Percentiles rank a stretch among this genome's conserved stretches.
phyloP scores from a whole-genome alignment of 2,113 vertebrate genomes.

The Passer domesticus region DNA sequence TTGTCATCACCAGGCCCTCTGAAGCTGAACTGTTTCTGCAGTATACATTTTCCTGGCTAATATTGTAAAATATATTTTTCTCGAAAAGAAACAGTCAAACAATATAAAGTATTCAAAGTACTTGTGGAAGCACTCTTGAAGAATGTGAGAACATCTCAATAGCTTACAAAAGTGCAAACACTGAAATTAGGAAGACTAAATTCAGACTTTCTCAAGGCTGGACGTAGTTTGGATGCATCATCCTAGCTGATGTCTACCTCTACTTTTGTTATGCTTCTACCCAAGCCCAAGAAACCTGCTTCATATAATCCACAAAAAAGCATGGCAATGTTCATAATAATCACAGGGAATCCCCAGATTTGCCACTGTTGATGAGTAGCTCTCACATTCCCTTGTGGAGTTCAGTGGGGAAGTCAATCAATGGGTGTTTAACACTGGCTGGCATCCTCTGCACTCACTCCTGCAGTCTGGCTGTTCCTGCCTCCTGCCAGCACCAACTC shows the following conservation, averaged over 20 bases:
- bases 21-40: not conserved
- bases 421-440: constrained; percentile 35
- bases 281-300: not conserved
- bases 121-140: not conserved
- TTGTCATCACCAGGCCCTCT: not conserved
- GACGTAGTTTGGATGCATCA: not conserved
- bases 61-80: not conserved
- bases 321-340: not conserved
- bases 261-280: not conserved
- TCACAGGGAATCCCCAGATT: not conserved
- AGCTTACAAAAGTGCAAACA: not conserved
- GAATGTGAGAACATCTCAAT: not conserved
- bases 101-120: not conserved
- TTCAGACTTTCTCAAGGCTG: not conserved
- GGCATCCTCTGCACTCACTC: constrained; percentile 24
- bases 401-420: not conserved
- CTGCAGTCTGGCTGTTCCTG: not conserved
- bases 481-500: constrained; percentile 43
- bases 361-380: not conserved
- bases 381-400: not conserved
- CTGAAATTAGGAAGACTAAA: not conserved
- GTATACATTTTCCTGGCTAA: not conserved
- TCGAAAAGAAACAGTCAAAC: not conserved
- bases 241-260: not conserved
- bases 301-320: not conserved